Base-by-base conservation (phyloP, 2,888 invertebrate species). In the Lordiphosa andalusiaca region DNA sequence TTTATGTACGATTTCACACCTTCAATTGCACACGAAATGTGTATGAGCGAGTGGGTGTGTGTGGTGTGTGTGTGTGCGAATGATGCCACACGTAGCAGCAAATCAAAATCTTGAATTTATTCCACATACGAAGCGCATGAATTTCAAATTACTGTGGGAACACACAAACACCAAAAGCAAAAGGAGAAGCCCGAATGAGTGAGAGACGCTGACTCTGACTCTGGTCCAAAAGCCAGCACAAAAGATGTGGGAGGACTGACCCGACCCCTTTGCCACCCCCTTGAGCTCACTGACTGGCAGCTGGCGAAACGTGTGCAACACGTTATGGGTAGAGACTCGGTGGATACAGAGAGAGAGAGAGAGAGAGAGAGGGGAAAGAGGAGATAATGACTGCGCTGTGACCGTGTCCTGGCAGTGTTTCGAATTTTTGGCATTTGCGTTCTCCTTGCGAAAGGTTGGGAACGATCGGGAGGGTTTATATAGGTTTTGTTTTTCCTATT, bases 71-170 rank as follows among this genome's bases (percentile, higher is more conserved):
- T 12, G 40, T 25, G 7, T 51, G 41, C 42, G 38, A 41, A 39
- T 36, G 40, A 50, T 68, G 75, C 73, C 76, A 68, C 83, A 80
- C 80, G 81, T 80, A 78, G 75, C 69, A 69, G 75, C 77, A 83
- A 78, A 80, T 81, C 75, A 73, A 84, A 84, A 85, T 82, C 82
- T 77, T 69, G 73, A 84, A 85, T 85, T 85, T 85, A 85, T 85
- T 85, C 86, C 85, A 84, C 85, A 85, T 84, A 77, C 84, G 80
- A 82, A 83, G 83, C 85, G 77, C 83, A 85, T 85, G 85, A 84
- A 85, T 85, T 85, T 85, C 80, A 85, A 85, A 85, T 85, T 83
- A 82, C 77, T 84, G 81, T 85, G 85, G 56, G 84, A 84, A 81
- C 71, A 42, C 54, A 55, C 39, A 38, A 19, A 47, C 12, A 55